phyloP scores from a whole-genome alignment of 2,113 vertebrate species.

The Egretta garzetta region DNA sequence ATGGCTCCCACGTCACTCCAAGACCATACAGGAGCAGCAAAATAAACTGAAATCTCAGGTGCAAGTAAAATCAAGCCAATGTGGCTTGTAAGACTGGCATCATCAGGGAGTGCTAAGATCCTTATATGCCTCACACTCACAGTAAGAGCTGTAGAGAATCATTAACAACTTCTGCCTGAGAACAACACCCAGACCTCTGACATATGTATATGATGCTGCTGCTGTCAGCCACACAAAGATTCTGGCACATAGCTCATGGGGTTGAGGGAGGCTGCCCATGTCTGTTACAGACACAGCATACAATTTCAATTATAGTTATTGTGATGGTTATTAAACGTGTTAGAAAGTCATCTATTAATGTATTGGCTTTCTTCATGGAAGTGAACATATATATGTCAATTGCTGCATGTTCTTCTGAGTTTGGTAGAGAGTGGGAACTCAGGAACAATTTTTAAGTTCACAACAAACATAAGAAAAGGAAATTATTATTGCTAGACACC shows the following conservation, averaged over 20 bases:
- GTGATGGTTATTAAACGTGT: not conserved
- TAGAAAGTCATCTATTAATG: not conserved
- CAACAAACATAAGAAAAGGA: not conserved
- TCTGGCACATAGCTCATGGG: accelerated
- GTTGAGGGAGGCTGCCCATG: not conserved
- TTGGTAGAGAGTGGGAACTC: not conserved
- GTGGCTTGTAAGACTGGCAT: not conserved
- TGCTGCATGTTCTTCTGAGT: not conserved
- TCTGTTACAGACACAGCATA: not conserved
- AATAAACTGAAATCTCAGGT: not conserved
- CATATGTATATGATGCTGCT: accelerated
- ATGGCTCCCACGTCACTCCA: not conserved
- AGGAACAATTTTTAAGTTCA: not conserved
- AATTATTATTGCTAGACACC: not conserved
- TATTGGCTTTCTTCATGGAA: not conserved
- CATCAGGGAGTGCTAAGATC: not conserved
- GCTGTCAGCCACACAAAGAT: not conserved
- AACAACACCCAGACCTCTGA: not conserved
- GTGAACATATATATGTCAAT: not conserved
- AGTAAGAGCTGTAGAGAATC: not conserved
- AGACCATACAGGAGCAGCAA: not conserved
- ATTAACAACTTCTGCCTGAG: not conserved
- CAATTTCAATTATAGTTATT: not conserved
- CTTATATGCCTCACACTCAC: not conserved
- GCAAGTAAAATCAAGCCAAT: not conserved